Conservation (phyloP, 2,797 vertebrate genomes). For the Florisuga fusca region DNA sequence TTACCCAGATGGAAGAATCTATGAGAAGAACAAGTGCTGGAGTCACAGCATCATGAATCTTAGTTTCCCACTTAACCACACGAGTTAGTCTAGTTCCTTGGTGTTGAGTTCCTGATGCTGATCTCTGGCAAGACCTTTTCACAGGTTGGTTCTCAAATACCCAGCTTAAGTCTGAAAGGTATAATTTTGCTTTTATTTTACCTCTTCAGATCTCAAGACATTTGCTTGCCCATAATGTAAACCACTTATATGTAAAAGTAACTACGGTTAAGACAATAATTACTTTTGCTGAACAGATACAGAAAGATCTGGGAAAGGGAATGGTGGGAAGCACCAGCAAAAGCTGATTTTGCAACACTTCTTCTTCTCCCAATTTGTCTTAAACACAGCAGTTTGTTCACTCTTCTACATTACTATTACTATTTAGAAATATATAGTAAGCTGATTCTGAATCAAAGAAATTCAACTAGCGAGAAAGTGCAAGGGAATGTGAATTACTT, state of each 20-base stretch:
- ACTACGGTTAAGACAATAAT: background rate
- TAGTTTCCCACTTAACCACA: background rate
- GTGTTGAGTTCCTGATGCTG: slow-evolving; percentile 2
- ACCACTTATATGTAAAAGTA: background rate
- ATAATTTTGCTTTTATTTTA: background rate
- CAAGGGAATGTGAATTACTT: background rate
- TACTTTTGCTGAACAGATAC: background rate
- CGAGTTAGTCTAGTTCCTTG: background rate
- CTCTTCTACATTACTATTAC: background rate
- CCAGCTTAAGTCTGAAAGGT: background rate
- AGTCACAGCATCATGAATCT: background rate
- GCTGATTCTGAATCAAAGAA: slow-evolving; percentile 13
- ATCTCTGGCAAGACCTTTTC: background rate
- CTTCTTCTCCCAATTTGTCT: background rate
- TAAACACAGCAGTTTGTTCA: background rate
- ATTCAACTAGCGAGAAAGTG: background rate
- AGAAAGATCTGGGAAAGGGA: background rate
- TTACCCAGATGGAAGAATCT: background rate
- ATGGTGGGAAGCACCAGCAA: background rate
- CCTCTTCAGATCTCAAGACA: rapidly evolving
- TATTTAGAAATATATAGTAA: slow-evolving; percentile 12
- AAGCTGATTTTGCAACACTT: background rate
- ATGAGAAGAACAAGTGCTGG: background rate
- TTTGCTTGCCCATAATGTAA: background rate
- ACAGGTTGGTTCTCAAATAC: background rate